Conservation (phyloP, 2,888 invertebrate species). For the Cerastoderma edule region DNA sequence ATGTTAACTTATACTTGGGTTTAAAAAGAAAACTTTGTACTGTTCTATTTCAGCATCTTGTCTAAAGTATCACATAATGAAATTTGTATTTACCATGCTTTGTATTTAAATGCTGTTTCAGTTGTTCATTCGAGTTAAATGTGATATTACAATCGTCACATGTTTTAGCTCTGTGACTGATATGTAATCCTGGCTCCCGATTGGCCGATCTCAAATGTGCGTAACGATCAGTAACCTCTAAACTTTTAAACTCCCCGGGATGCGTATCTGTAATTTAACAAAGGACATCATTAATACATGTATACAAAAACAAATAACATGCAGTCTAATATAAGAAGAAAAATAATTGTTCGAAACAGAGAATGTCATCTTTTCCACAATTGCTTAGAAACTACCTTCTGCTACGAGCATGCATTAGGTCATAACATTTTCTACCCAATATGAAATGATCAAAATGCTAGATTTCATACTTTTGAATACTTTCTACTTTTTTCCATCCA, state of each 20-base stretch:
- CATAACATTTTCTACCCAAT: background rate
- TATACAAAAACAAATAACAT: background rate
- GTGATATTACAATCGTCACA: slow-evolving; percentile 27
- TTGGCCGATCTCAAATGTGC: background rate
- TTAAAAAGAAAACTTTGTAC: no score
- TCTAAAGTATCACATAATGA: no score
- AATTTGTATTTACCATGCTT: slow-evolving; percentile 51
- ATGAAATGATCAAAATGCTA: no score
- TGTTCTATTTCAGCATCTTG: no score
- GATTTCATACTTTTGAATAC: no score
- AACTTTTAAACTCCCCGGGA: background rate
- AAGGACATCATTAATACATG: background rate
- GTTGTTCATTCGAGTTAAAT: slow-evolving; percentile 27
- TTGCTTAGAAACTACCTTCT: background rate
- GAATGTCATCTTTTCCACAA: background rate
- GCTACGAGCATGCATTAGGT: background rate
- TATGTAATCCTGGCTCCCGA: slow-evolving; percentile 18
- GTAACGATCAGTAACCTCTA: background rate
- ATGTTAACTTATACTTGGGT: no score
- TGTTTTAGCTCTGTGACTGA: background rate
- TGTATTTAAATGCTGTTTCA: slow-evolving; percentile 36
- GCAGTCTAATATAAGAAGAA: background rate
- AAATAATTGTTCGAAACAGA: background rate
- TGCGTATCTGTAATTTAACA: slow-evolving; percentile 12
- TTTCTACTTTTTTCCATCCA: no score